Evolutionary conservation across 1,140 invertebrate species (phyloP).

Genomic region (Patella vulgata): DNA sequence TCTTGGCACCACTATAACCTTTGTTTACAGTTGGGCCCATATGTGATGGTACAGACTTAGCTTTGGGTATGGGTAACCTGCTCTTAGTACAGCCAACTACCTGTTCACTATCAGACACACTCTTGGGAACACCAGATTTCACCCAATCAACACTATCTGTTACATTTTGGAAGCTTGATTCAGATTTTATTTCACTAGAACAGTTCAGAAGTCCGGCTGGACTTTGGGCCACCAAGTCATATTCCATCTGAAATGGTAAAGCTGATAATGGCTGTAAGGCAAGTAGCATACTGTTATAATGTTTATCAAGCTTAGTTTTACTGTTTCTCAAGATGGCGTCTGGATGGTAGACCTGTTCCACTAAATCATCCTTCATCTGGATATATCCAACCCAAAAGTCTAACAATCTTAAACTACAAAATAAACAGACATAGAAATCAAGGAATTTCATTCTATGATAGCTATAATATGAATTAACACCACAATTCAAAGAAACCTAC

Average conservation of each 20-base stretch:
- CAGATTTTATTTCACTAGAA: too few species aligned
- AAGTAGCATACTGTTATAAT: slow-evolving; percentile 78
- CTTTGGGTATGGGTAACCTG: slow-evolving; percentile 19
- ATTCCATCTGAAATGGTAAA: slow-evolving; percentile 82
- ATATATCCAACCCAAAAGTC: slow-evolving; percentile 88
- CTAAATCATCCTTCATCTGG: slow-evolving; percentile 80
- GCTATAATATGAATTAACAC: too few species aligned
- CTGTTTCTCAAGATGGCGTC: slow-evolving; percentile 78
- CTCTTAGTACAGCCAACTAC: background rate
- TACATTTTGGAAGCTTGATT: background rate
- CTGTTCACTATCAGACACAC: background rate
- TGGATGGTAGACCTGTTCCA: slow-evolving; percentile 82
- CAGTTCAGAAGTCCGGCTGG: background rate
- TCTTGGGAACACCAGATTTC: background rate
- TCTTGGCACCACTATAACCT: too few species aligned
- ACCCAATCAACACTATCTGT: background rate
- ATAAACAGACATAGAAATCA: slow-evolving; percentile 9
- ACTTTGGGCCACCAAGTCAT: slow-evolving; percentile 73
- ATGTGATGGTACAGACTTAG: slow-evolving; percentile 12
- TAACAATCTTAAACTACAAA: slow-evolving; percentile 78
- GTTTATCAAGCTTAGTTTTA: slow-evolving; percentile 70
- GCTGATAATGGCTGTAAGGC: slow-evolving; percentile 80
- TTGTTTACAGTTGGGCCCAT: slow-evolving; percentile 1
- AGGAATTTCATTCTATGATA: background rate
- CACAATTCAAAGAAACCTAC: too few species aligned